Base-by-base conservation (phyloP, 2,888 invertebrate species). In the Meiosimyza decipiens region DNA sequence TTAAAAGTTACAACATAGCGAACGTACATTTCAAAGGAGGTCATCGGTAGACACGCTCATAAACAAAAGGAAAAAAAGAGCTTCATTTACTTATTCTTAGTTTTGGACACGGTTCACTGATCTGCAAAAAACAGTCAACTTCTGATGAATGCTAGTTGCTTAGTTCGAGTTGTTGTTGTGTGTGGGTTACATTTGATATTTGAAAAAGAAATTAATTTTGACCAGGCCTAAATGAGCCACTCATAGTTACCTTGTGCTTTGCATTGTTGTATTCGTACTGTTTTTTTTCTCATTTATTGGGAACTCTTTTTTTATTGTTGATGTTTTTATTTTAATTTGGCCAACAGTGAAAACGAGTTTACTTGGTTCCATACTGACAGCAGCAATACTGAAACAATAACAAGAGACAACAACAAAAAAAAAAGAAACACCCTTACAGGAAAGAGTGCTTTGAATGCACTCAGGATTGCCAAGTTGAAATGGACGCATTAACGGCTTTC, bases 21-120 rank as follows among this genome's bases (percentile, higher is more conserved):
- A 1, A 40, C 40, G 28, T 28, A 28, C 40, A 40, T 40, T 18
- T 12, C 28, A 16, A 65, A 65, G 52, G 65, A 52, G 65, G 65
- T 52, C 65, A 65, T 47, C 63, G 7, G 18, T 33, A 49, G 52
- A 51, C 47, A 40, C 28, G 65, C 51, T 52, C 65, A 28, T 65
- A 52, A 52, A 65, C 15, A 65, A 52, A 54, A n/a, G 1, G 9
- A 40, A 40, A 40, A 40, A 6, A 40, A 40, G 9, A 40, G 40
- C 9, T 40, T 40, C 9, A 40, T 40, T 40, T 40, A 40, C 40
- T 40, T 40, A 13, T 65, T 65, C 52, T 28, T 33, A 52, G 50
- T 16, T 12, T 16, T 12, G 52, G 52, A 40, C 65, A 65, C 65
- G 52, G 65, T 65, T 65, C 65, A 65, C 65, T 52, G 65, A 65